These are phyloP conservation scores for Malurus melanocephalus DNA, from an alignment of 2,113 vertebrate species.

Conservation along the genomic window DNA sequence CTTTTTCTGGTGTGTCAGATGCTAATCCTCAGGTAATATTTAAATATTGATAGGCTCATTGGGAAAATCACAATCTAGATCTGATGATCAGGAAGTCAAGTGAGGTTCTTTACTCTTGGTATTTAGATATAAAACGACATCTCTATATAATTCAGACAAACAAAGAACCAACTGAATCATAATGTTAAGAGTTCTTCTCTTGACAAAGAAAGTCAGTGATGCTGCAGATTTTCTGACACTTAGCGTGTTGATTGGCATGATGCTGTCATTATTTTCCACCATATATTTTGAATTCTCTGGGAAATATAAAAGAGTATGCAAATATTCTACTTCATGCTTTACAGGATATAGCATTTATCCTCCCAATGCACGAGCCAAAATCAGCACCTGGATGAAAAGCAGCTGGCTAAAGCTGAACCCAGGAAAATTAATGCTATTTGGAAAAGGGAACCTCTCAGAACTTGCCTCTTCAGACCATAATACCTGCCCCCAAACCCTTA, in stretches of 20 bases:
- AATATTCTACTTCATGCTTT: slow-evolving; percentile 58
- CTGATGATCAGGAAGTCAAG: slow-evolving; percentile 26
- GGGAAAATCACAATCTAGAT: neutral
- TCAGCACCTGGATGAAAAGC: slow-evolving; percentile 61
- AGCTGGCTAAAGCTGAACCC: slow-evolving; percentile 51
- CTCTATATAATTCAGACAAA: slow-evolving; percentile 45
- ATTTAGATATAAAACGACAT: slow-evolving; percentile 23
- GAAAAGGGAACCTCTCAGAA: slow-evolving; percentile 46
- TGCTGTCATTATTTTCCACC: slow-evolving; percentile 31
- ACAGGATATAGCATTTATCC: slow-evolving; percentile 53
- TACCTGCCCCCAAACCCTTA: slow-evolving; percentile 38
- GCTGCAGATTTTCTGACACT: slow-evolving; percentile 59
- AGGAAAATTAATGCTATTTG: slow-evolving; percentile 45
- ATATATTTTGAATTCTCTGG: slow-evolving; percentile 55
- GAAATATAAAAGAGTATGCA: slow-evolving; percentile 62
- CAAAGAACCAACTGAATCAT: slow-evolving; percentile 48
- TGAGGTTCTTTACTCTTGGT: slow-evolving; percentile 25
- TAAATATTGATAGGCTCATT: neutral
- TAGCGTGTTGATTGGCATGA: slow-evolving; percentile 42
- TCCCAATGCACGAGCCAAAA: slow-evolving; percentile 51
- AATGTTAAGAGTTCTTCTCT: slow-evolving; percentile 57
- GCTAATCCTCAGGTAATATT: neutral
- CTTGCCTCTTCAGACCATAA: slow-evolving; percentile 29
- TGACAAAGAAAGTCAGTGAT: slow-evolving; percentile 54
- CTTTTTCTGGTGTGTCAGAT: neutral